Evolutionary conservation across 2,888 invertebrate species (phyloP).

Genomic region (Rhabditoides inermis): DNA sequence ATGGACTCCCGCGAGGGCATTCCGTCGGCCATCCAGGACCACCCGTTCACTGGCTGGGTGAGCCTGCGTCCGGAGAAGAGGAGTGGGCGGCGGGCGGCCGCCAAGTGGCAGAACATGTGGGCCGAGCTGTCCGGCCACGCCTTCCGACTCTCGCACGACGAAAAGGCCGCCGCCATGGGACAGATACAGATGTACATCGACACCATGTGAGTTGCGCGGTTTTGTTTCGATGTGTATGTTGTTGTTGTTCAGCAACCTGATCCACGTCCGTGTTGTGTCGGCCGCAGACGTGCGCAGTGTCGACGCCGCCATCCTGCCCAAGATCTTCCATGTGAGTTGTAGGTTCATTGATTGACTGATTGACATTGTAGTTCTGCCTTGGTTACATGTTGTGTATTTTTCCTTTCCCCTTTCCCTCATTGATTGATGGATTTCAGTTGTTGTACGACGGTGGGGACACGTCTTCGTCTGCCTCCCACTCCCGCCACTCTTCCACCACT

Average conservation of each 20-base stretch:
- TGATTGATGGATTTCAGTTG: too few relatives aligned
- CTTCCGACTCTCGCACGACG: slow-evolving; percentile 7
- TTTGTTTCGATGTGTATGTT: background rate
- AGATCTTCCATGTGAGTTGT: slow-evolving; percentile 73
- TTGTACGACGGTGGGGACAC: slow-evolving; percentile 90
- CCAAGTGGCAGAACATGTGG: background rate
- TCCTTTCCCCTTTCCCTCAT: too few relatives aligned
- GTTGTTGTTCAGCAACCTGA: slow-evolving; percentile 72
- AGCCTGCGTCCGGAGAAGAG: background rate
- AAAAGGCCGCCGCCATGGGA: background rate
- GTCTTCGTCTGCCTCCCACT: slow-evolving; percentile 57
- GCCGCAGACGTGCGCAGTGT: slow-evolving; percentile 98
- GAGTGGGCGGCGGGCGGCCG: background rate
- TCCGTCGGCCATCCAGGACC: slow-evolving; percentile 8
- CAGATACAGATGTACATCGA: slow-evolving; percentile 3
- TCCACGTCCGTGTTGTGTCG: slow-evolving; percentile 94
- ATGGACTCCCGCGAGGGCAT: slow-evolving; percentile 24
- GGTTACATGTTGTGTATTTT: slow-evolving; percentile 52
- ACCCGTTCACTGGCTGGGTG: slow-evolving; percentile 10
- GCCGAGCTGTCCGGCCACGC: slow-evolving; percentile 1
- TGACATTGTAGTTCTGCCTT: slow-evolving; percentile 1
- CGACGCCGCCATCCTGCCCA: slow-evolving; percentile 95
- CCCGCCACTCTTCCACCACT: slow-evolving; percentile 27
- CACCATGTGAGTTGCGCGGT: background rate
- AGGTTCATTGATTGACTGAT: background rate